phyloP scores from a whole-genome alignment of 2,113 vertebrate genomes.

The Bos taurus region ARS-UCD2.0 NC_037343.1:3983001-3983500 shows the following conservation, averaged over 20 bases:
- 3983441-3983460: background rate
- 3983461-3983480: constrained; percentile 11
- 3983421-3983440: background rate
- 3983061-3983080: background rate
- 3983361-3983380: constrained; percentile 55
- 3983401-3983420: background rate
- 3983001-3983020: background rate
- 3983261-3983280: constrained; percentile 74
- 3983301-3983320: constrained; percentile 20
- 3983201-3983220: constrained; percentile 74
- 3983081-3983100: constrained; percentile 31
- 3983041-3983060: background rate
- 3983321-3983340: constrained; percentile 44
- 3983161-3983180: constrained; percentile 65
- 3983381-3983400: constrained; percentile 23
- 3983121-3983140: constrained; percentile 51
- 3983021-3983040: background rate
- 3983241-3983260: constrained; percentile 71
- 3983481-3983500: background rate
- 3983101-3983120: constrained; percentile 36
- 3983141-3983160: constrained; percentile 52
- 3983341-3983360: constrained; percentile 70
- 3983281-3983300: constrained; percentile 65
- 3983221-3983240: constrained; percentile 75
- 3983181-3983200: constrained; percentile 74